Conservation (phyloP, 2,113 vertebrate species). For the Oceanodroma tethys region DNA sequence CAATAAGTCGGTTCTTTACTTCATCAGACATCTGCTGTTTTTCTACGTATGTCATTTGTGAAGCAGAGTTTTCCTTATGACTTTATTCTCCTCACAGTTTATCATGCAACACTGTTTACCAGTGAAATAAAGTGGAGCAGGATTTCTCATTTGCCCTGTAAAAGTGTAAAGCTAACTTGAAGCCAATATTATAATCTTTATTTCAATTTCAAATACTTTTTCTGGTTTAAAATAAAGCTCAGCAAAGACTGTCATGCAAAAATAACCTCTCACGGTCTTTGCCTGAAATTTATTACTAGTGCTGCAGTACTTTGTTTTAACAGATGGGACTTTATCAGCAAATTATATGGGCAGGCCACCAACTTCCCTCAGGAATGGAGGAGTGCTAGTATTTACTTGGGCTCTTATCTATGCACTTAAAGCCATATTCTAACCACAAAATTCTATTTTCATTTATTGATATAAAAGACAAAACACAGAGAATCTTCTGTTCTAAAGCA, state of each 20-base stretch:
- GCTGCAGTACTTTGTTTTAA: slow-evolving; percentile 77
- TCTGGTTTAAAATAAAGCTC: slow-evolving; percentile 61
- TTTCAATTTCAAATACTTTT: slow-evolving; percentile 73
- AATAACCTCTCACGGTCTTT: slow-evolving; percentile 70
- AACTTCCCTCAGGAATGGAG: slow-evolving; percentile 73
- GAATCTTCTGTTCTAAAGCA: slow-evolving; percentile 40
- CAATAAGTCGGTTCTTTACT: slow-evolving; percentile 74
- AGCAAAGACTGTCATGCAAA: slow-evolving; percentile 69
- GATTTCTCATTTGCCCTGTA: slow-evolving; percentile 62
- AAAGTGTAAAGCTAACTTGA: slow-evolving; percentile 64
- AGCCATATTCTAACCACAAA: slow-evolving; percentile 68
- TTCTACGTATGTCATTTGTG: slow-evolving; percentile 77
- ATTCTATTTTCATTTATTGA: slow-evolving; percentile 67
- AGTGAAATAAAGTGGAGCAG: slow-evolving; percentile 15
- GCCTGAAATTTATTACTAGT: slow-evolving; percentile 75
- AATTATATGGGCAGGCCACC: slow-evolving; percentile 77
- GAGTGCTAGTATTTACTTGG: slow-evolving; percentile 70
- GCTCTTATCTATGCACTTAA: slow-evolving; percentile 76
- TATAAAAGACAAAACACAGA: slow-evolving; percentile 62
- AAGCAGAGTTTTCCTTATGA: slow-evolving; percentile 76
- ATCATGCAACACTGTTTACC: slow-evolving; percentile 68
- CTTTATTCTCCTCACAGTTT: slow-evolving; percentile 75
- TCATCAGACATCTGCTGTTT: slow-evolving; percentile 84
- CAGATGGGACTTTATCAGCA: slow-evolving; percentile 85
- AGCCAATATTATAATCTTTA: slow-evolving; percentile 67